Base-by-base conservation (phyloP, 2,888 invertebrate species). In the Drosophila diplacantha region DNA sequence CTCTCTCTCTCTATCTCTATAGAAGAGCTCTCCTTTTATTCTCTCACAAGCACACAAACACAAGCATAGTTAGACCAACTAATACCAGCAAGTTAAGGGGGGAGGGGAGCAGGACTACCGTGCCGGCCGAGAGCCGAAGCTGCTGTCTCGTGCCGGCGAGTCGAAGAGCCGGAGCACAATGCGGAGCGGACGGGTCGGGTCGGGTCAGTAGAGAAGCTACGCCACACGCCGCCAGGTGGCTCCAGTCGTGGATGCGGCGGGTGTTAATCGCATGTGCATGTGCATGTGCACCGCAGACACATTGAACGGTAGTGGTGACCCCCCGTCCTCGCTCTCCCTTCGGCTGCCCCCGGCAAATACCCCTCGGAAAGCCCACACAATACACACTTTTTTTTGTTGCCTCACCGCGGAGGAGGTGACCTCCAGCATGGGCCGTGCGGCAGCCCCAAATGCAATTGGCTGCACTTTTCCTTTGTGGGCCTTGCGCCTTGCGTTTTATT, bases 181-280 rank as follows among this genome's bases (percentile, higher is more conserved):
- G 41, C 51, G n/a, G 39, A 44, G 55, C 22, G 26, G 57, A 39
- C 56, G 58, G 58, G 55, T 29, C 53, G 58, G 58, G 55, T 35
- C 53, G 53, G 57, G 61, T 79, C 83, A 86, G 86, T 86, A 80
- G 83, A 80, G 85, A 84, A 85, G 77, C 78, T 85, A 77, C 81
- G 83, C 85, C 84, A 84, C 85, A 85, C 77, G 81, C 83, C 85
- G 84, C 79, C 83, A 85, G 86, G 85, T 84, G 85, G 84, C 85
- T 14, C 37, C 74, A 74, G 55, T 61, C 63, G 80, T 82, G 67
- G 75, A 69, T 74, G 77, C 80, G 75, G 82, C 82, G 75, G 60
- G 60, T 61, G 60, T 60, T 60, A 20, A 43, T 55, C 43, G 37
- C 65, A 37, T 57, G 65, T 65, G 65, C 63, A 63, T 63, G 62